These are phyloP conservation scores for Lycocerus yunnanus DNA, from an alignment of 2,888 invertebrate genomes.

Conservation along the genomic window DNA sequence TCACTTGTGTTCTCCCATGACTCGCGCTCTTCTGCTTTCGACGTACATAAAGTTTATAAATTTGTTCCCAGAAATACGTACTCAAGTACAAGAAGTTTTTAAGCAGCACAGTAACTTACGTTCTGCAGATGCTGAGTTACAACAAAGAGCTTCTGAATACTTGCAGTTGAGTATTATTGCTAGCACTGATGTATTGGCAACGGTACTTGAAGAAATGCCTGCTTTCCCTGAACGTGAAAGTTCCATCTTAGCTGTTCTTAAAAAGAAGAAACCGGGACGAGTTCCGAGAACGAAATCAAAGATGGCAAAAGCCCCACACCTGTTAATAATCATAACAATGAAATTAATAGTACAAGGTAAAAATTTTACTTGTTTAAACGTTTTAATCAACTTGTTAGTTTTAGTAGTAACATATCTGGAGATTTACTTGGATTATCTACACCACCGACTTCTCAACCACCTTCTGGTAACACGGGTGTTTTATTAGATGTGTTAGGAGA, in stretches of 20 bases:
- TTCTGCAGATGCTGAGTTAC: constrained; percentile 97
- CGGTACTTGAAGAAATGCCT: constrained; percentile 99
- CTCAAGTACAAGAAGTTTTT: constrained; percentile 90
- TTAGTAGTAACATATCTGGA: constrained; percentile 60
- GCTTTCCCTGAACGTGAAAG: constrained; percentile 99
- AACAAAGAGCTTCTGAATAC: constrained; percentile 98
- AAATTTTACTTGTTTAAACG: not conserved
- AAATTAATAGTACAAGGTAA: constrained; percentile 57
- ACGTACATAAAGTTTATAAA: constrained; percentile 99
- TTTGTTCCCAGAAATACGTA: constrained; percentile 97
- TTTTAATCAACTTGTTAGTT: constrained; percentile 1
- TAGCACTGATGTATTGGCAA: constrained; percentile 95
- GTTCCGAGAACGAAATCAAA: constrained; percentile 87
- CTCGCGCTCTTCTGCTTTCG: constrained; percentile 92
- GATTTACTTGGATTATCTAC: constrained; percentile 89
- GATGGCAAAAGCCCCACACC: constrained; percentile 79
- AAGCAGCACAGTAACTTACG: constrained; percentile 93
- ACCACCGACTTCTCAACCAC: constrained; percentile 75
- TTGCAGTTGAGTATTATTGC: constrained; percentile 94
- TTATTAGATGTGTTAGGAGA: constrained; percentile 92
- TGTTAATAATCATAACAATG: constrained; percentile 58
- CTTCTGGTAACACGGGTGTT: constrained; percentile 71
- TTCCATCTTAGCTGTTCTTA: constrained; percentile 94
- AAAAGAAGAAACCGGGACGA: constrained; percentile 97
- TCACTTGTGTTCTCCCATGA: constrained; percentile 96